Conservation (phyloP, 2,797 vertebrate species). For the Ataeniobius toweri region DNA sequence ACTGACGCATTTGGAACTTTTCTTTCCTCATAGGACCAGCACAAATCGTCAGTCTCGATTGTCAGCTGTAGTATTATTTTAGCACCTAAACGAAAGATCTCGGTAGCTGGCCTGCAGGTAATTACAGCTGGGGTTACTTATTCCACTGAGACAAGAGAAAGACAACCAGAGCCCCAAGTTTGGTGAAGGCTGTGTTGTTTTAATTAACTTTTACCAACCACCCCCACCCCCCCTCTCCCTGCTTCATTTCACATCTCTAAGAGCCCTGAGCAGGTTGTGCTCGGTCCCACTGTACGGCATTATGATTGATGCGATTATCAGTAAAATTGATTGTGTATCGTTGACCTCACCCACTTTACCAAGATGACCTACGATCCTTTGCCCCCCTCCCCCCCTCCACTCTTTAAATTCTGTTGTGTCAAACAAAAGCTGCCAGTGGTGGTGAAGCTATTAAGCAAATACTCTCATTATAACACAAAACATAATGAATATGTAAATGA, state of each 20-base stretch:
- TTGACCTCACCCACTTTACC: constrained; percentile 59
- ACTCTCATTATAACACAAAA: constrained; percentile 83
- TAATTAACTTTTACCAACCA: constrained; percentile 75
- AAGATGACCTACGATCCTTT: constrained; percentile 57
- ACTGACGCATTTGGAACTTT: constrained; percentile 19
- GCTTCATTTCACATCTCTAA: constrained; percentile 51
- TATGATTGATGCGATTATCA: constrained; percentile 59
- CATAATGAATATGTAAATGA: constrained; percentile 84
- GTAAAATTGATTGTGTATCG: constrained; percentile 53
- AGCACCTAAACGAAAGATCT: constrained; percentile 70
- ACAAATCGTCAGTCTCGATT: constrained; percentile 14
- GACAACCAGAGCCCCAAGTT: constrained; percentile 65
- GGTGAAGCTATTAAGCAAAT: constrained; percentile 80
- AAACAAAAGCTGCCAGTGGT: constrained; percentile 75
- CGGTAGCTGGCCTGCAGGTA: constrained; percentile 58
- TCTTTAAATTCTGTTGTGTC: constrained; percentile 72
- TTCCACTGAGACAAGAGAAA: constrained; percentile 72
- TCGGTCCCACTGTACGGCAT: constrained; percentile 42
- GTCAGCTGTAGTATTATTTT: constrained; percentile 55
- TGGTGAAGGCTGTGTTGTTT: constrained; percentile 73
- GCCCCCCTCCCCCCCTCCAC: constrained; percentile 26
- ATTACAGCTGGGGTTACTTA: constrained; percentile 73
- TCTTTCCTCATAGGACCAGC: constrained; percentile 11
- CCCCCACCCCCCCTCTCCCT: constrained; percentile 50
- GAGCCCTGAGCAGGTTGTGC: constrained; percentile 37